A percentile compares a stretch with the other conserved stretches of the same genome.
These are phyloP conservation scores for Circaetus gallicus DNA, from an alignment of 2,113 vertebrate species.

Conservation along the genomic window DNA sequence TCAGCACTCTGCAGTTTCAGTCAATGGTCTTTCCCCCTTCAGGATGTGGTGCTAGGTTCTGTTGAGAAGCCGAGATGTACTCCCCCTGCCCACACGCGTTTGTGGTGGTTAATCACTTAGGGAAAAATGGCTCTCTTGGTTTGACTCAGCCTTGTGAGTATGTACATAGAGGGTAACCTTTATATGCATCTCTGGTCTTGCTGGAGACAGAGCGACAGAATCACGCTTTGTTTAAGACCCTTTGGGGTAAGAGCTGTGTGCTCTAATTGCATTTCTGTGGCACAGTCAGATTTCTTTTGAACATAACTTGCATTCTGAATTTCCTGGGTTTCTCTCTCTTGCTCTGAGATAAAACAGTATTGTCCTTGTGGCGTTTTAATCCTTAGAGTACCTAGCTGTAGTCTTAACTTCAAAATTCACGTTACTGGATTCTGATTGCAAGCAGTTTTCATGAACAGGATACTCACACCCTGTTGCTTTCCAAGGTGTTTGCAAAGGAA, in stretches of 20 bases:
- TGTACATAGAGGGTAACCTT: neutral
- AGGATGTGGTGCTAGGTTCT: neutral
- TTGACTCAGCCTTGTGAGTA: neutral
- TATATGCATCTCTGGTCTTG: neutral
- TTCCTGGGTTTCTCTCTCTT: neutral
- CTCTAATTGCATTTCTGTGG: neutral
- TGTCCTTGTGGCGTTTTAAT: neutral
- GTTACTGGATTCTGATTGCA: neutral
- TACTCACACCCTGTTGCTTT: neutral
- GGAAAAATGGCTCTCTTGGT: neutral
- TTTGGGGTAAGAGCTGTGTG: neutral
- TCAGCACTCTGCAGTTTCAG: neutral
- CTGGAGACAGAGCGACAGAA: neutral
- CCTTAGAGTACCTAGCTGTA: neutral
- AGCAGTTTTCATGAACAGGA: neutral
- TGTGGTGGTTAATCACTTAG: neutral
- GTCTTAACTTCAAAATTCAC: neutral
- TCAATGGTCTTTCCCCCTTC: neutral
- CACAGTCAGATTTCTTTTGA: neutral
- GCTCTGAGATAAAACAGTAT: neutral
- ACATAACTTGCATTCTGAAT: neutral
- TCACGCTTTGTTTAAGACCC: neutral
- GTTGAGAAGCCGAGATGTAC: accelerated
- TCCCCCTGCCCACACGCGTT: accelerated
- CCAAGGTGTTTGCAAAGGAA: neutral